These are phyloP conservation scores for Oryzias javanicus DNA, from an alignment of 2,113 vertebrate genomes.

Conservation along the genomic window DNA sequence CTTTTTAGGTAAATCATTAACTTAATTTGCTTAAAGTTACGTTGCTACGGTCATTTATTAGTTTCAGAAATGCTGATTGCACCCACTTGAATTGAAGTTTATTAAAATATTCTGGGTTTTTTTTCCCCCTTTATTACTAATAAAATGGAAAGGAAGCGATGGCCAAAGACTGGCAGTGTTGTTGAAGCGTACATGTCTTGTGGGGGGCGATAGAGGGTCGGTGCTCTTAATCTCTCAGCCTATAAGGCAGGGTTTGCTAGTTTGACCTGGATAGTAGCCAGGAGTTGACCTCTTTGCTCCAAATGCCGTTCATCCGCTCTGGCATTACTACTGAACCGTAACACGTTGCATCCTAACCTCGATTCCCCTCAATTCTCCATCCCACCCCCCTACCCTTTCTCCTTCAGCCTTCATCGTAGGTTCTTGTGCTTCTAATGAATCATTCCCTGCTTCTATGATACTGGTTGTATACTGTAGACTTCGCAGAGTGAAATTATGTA, in stretches of 20 bases:
- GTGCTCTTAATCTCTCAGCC: constrained; percentile 17
- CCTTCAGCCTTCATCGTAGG: constrained; percentile 44
- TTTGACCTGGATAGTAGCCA: constrained; percentile 53
- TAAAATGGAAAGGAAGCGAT: constrained; percentile 8
- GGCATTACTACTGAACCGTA: constrained; percentile 53
- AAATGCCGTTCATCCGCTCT: constrained; percentile 45
- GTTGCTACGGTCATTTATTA: too few species aligned
- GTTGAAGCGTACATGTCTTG: constrained; percentile 26
- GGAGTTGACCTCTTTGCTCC: constrained; percentile 48
- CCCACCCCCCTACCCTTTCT: constrained; percentile 25
- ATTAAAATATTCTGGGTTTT: too few species aligned
- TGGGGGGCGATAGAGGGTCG: background rate
- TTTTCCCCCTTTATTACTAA: too few species aligned
- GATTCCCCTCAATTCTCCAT: constrained; percentile 31
- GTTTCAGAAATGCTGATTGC: background rate
- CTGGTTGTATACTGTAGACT: constrained; percentile 65
- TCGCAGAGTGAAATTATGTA: constrained; percentile 60
- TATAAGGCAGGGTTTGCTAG: constrained; percentile 39
- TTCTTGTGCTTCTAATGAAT: constrained; percentile 50
- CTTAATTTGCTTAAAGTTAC: too few species aligned
- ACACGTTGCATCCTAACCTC: constrained; percentile 38
- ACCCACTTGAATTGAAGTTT: background rate
- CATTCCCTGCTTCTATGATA: constrained; percentile 61
- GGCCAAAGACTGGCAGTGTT: constrained; percentile 29
- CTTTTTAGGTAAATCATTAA: too few species aligned